Evolutionary conservation across 2,797 vertebrate genomes (phyloP), one percentile per base, ranked within the genome.

Genomic region (Melanotaenia pygmaea): DNA sequence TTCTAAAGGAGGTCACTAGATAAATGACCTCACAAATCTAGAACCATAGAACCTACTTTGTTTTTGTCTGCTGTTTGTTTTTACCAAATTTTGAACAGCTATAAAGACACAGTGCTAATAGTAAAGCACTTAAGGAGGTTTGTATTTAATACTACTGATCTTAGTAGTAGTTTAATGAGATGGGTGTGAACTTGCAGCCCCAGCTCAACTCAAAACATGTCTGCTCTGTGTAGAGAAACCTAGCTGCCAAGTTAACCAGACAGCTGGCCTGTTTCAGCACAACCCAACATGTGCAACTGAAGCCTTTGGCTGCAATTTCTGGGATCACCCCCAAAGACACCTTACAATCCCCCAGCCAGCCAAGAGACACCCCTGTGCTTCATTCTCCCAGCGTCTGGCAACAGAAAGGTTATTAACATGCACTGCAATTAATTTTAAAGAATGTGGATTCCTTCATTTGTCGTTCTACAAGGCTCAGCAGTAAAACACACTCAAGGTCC

Each of bases 361-460:
- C 84, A 72, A 85, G 85, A 87, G 74, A 77, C 54, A 76, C 72
- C 84, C 70, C 50, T 63, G 69, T 69, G 24, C 79, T 88, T 64
- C 68, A 45, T 35, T 43, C 35, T 79, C 80, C 72, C 75, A 34
- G 34, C 76, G 71, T 32, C 79, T 71, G 74, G 53, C 80, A 86
- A 77, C 69, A 84, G 72, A 86, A 84, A 88, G 74, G 80, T 89
- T 89, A 92, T 91, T 91, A 86, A 72, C 65, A 79, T 81, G 86
- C 71, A 87, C 84, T 88, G 79, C 84, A 87, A 91, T 93, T 88
- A 82, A 91, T 91, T 92, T 93, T 86, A 88, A 90, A 86, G 82
- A 87, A 69, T 56, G 71, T 32, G 67, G 81, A 85, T 86, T 87
- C 80, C 89, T 86, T 88, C 81, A 80, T 92, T 92, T 87, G 84